phyloP scores from a whole-genome alignment of 2,113 vertebrate species.

The cattle (Bos taurus) region DNA sequence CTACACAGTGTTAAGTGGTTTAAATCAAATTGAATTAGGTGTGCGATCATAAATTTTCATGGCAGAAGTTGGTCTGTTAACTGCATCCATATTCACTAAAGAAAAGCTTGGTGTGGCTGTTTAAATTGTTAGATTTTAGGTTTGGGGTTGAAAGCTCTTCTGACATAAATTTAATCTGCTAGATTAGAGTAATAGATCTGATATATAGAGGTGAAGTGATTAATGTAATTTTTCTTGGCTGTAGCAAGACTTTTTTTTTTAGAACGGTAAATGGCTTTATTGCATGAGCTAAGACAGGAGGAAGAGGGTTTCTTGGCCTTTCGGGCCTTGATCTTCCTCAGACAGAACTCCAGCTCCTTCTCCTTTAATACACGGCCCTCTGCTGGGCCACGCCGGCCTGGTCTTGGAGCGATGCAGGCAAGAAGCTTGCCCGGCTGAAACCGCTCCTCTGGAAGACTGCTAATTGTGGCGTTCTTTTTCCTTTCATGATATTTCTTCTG shows the following conservation, averaged over 20 bases:
- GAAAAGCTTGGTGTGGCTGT: background rate
- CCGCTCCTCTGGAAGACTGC: background rate
- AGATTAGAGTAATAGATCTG: background rate
- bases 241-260: background rate
- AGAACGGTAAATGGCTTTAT: background rate
- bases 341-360: background rate
- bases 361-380: background rate
- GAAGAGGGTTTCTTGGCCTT: background rate
- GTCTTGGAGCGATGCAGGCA: background rate
- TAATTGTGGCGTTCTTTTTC: background rate
- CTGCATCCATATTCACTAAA: background rate
- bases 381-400: background rate
- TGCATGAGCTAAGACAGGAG: background rate
- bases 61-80: background rate
- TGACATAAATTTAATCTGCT: background rate
- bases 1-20: background rate
- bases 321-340: background rate
- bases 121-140: background rate
- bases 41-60: background rate
- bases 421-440: background rate
- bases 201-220: background rate
- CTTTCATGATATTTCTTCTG: background rate
- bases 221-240: background rate
- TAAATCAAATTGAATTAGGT: conserved; percentile 5
- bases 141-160: background rate